Percentiles rank a stretch among this genome's conserved stretches.
Evolutionary conservation across 2,113 vertebrate species (phyloP).

Genomic region (Pipa parva): DNA sequence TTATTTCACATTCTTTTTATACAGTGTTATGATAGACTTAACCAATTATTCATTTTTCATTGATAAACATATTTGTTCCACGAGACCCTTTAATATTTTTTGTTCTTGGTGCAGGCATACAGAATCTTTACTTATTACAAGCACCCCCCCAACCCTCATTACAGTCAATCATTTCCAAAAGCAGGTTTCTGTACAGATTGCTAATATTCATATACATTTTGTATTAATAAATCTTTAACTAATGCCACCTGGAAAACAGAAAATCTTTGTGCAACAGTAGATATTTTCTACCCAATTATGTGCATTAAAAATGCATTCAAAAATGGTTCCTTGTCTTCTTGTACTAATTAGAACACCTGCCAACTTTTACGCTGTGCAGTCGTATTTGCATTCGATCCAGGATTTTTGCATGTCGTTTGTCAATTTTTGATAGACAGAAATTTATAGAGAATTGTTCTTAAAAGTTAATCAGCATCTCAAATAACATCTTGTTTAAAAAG

Average conservation of each 20-base stretch:
- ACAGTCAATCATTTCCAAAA: conserved; percentile 44
- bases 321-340: conserved; percentile 69
- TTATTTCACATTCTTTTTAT: too few species aligned
- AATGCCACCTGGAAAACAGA: conserved; percentile 48
- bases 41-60: too few species aligned
- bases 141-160: conserved; percentile 30
- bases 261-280: conserved; percentile 58
- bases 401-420: conserved; percentile 63
- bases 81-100: too few species aligned
- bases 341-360: conserved; percentile 75
- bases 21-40: too few species aligned
- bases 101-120: too few species aligned
- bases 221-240: conserved; percentile 60
- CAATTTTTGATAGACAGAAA: conserved; percentile 68
- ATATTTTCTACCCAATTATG: conserved; percentile 60
- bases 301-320: conserved; percentile 71
- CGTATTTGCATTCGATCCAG: conserved; percentile 69
- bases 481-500: conserved; percentile 52
- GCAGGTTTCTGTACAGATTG: conserved; percentile 45
- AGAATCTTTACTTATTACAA: conserved; percentile 36
- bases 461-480: conserved; percentile 64
- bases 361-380: conserved; percentile 58
- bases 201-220: conserved; percentile 49
- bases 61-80: too few species aligned
- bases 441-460: conserved; percentile 70